Base-by-base conservation (phyloP, 2,113 vertebrate genomes). In the Phylloscopus whistleri region DNA sequence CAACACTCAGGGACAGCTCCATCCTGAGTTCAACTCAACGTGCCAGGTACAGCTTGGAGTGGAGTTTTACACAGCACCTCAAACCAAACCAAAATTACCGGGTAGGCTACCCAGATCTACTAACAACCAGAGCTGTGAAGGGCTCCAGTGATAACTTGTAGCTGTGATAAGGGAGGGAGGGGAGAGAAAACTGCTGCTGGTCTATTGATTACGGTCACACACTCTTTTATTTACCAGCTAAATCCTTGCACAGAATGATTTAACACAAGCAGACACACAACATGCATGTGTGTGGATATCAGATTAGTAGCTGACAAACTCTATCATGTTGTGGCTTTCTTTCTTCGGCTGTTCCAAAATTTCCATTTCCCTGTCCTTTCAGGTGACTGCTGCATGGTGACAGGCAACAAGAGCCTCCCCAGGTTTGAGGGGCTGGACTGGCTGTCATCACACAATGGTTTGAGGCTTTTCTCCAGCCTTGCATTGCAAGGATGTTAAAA, bases 241-340 rank as follows among this genome's bases (percentile, higher is more conserved):
- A 93, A 75, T 51, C 30, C 66, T 77, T 72, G 52, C 90, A 44
- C 33, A 39, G 49, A 74, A 59, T 84, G 95, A 96, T 95, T 94
- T 96, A 93, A 97, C 84, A 79, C 33, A 18, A 86, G 84, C 58
- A 88, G 95, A 95, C 86, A 49, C 37, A 83, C 74, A 91, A 90
- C 78, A 80, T 68, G 72, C 1, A 68, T 56, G 69, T 72, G 64
- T 53, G 77, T 75, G 75, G 86, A 39, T 77, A 93, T 28, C 90
- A 92, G 66, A 94, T 96, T 48, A 94, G 80, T 1, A 48, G 59
- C 92, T 95, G 93, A 94, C 91, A 96, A 92, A 27, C 30, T 64
- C 69, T 10, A 53, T 78, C 66, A 49, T 11, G 43, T 28, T 3
- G 23, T 48, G 55, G 13, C 48, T 89, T 39, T 10, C 11, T 72